phyloP scores from a whole-genome alignment of 2,797 vertebrate genomes.

The Zenarchopterus dispar region DNA sequence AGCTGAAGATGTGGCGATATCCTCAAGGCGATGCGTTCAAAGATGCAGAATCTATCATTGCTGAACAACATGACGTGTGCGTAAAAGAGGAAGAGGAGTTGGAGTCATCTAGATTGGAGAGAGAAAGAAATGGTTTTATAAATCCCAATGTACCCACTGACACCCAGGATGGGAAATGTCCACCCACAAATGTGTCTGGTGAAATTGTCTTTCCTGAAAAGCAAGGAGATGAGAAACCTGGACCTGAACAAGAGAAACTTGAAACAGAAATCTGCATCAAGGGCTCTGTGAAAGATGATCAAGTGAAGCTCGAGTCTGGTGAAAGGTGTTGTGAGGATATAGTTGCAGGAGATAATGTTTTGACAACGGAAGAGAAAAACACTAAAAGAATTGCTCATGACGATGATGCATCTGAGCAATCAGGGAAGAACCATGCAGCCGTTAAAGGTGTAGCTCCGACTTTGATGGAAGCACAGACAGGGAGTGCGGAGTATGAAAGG shows the following conservation, averaged over 20 bases:
- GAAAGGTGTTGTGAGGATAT: not conserved
- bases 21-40: slow-evolving; percentile 10
- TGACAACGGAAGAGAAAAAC: not conserved
- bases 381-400: not conserved
- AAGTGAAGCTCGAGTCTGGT: not conserved
- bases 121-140: not conserved
- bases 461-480: not conserved
- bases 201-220: slow-evolving; percentile 8
- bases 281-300: not conserved
- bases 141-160: slow-evolving; percentile 4
- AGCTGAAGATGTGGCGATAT: slow-evolving; percentile 62
- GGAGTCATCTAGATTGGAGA: not conserved
- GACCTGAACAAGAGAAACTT: not conserved
- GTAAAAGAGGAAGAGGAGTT: not conserved
- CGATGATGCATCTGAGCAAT: not conserved
- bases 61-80: not conserved
- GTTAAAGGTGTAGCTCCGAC: not conserved
- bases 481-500: not conserved
- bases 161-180: not conserved
- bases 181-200: slow-evolving; percentile 7
- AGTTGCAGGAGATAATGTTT: not conserved
- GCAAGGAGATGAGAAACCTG: not conserved
- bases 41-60: not conserved
- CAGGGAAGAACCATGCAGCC: slow-evolving; percentile 3
- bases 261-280: slow-evolving; percentile 1